Percentiles rank a stretch among this genome's conserved stretches.
Conservation (phyloP, 2,797 vertebrate genomes). For the Miichthys miiuy region DNA sequence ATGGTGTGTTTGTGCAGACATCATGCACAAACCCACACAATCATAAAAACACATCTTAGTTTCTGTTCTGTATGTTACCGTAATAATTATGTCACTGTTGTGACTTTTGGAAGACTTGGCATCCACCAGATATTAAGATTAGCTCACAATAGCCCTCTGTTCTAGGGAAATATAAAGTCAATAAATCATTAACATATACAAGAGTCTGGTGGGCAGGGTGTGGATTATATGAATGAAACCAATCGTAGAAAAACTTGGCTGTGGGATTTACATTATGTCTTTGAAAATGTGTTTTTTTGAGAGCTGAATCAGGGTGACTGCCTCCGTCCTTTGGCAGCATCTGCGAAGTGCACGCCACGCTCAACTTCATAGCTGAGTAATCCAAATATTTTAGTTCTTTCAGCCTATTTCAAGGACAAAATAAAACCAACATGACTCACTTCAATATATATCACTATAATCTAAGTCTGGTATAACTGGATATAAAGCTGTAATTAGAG, state of each 20-base stretch:
- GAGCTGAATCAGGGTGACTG: background rate
- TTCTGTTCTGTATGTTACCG: background rate
- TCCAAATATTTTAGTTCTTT: background rate
- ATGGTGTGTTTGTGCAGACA: no score
- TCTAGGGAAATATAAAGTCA: conserved; percentile 20
- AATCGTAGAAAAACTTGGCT: background rate
- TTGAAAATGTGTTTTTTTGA: background rate
- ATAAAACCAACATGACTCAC: background rate
- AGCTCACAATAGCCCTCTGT: conserved; percentile 28
- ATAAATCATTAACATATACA: conserved; percentile 71
- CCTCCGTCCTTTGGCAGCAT: background rate
- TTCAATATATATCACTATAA: background rate
- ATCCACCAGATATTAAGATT: conserved; percentile 11
- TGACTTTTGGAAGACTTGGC: background rate
- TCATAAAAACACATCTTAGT: background rate
- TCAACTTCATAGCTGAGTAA: background rate
- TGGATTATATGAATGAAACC: conserved; percentile 15
- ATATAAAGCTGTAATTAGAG: background rate
- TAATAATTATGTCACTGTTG: background rate
- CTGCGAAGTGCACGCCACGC: background rate
- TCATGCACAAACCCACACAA: background rate
- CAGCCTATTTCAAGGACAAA: conserved; percentile 4
- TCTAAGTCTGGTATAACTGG: background rate
- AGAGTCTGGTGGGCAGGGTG: conserved; percentile 24
- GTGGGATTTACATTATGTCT: background rate